phyloP scores from a whole-genome alignment of 1,140 invertebrate species.

The Papilio xuthus region DNA sequence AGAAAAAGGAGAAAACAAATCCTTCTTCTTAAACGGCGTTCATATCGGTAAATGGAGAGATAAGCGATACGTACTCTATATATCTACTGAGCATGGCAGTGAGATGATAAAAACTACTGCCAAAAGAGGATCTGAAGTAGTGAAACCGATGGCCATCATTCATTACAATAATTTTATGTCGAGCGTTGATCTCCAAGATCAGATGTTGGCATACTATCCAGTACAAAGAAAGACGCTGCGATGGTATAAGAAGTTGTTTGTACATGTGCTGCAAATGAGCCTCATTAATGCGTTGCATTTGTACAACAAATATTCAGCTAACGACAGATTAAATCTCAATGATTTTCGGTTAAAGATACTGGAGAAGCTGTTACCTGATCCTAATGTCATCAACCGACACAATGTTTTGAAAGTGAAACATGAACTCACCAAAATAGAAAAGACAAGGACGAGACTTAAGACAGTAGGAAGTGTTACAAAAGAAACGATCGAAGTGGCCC shows the following conservation, averaged over 20 bases:
- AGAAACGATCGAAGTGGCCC: slow-evolving; percentile 44
- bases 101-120: slow-evolving; percentile 40
- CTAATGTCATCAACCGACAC: slow-evolving; percentile 38
- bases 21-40: slow-evolving; percentile 45
- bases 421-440: slow-evolving; percentile 46
- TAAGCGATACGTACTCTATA: slow-evolving; percentile 44
- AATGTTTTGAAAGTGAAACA: slow-evolving; percentile 47
- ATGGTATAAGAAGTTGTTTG: slow-evolving; percentile 59
- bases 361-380: slow-evolving; percentile 43
- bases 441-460: slow-evolving; percentile 41
- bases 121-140: slow-evolving; percentile 44
- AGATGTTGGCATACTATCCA: slow-evolving; percentile 61
- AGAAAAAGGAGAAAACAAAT: slow-evolving; percentile 53
- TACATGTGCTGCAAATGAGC: slow-evolving; percentile 50
- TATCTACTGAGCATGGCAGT: slow-evolving; percentile 43
- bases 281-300: slow-evolving; percentile 44
- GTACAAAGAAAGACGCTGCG: slow-evolving; percentile 55
- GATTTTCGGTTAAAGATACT: slow-evolving; percentile 45
- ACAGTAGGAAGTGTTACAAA: slow-evolving; percentile 40
- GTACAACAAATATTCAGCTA: slow-evolving; percentile 46
- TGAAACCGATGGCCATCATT: slow-evolving; percentile 53
- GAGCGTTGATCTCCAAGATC: slow-evolving; percentile 58
- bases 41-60: slow-evolving; percentile 54
- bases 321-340: slow-evolving; percentile 45
- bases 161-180: slow-evolving; percentile 62